Conservation (phyloP, 2,797 vertebrate genomes). For the Eurystomus glaucurus region DNA sequence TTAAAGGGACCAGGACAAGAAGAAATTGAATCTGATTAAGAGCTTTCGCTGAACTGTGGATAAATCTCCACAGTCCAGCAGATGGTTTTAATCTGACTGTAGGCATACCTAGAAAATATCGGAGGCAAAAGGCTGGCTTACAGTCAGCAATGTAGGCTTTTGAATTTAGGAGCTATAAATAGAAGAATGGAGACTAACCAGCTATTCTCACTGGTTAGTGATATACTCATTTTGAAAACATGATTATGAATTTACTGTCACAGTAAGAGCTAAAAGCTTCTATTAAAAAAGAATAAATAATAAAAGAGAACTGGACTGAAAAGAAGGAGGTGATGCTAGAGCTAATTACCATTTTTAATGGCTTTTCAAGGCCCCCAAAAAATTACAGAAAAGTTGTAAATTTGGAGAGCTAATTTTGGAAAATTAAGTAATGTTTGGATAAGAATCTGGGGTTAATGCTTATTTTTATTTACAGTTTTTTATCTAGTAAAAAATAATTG, state of each 20-base stretch:
- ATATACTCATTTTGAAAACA: slow-evolving; percentile 1
- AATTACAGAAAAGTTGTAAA: background rate
- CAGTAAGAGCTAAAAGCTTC: background rate
- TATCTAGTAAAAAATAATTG: background rate
- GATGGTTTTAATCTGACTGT: slow-evolving; percentile 48
- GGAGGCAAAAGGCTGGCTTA: background rate
- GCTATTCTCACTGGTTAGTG: background rate
- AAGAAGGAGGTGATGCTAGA: background rate
- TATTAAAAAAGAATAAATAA: background rate
- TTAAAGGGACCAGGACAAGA: background rate
- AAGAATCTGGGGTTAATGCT: background rate
- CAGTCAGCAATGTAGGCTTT: background rate
- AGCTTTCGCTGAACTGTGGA: slow-evolving; percentile 25
- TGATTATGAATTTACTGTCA: background rate
- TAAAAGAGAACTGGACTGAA: background rate
- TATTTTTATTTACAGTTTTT: background rate
- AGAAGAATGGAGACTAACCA: background rate
- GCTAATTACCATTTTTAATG: background rate
- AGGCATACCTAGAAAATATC: slow-evolving; percentile 11
- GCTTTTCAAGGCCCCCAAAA: background rate
- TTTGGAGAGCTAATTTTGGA: background rate
- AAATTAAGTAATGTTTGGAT: background rate
- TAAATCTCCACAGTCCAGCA: slow-evolving; percentile 37
- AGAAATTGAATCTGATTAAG: slow-evolving; percentile 43
- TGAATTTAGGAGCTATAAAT: background rate